phyloP scores from a whole-genome alignment of 2,888 invertebrate genomes.

The Rutpela maculata region DNA sequence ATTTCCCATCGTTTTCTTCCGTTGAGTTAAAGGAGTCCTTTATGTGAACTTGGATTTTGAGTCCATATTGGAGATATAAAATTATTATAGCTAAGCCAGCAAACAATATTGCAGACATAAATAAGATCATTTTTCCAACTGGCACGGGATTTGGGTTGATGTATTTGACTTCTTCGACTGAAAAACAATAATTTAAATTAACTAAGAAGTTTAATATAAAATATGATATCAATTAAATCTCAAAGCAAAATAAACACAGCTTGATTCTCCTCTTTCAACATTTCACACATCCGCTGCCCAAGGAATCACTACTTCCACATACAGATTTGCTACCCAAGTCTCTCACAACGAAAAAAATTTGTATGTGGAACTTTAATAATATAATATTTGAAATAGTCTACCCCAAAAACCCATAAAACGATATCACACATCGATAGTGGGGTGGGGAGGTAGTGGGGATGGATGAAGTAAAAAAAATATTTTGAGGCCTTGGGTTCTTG shows the following conservation, averaged over 20 bases:
- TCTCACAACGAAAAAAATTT: too few relatives aligned
- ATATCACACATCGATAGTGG: too few relatives aligned
- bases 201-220: neutral
- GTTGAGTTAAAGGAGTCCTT: conserved; percentile 75
- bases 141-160: conserved; percentile 74
- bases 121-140: conserved; percentile 77
- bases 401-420: too few relatives aligned
- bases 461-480: too few relatives aligned
- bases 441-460: too few relatives aligned
- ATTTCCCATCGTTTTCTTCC: conserved; percentile 76
- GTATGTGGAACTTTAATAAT: too few relatives aligned
- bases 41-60: conserved; percentile 73
- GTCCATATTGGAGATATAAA: conserved; percentile 76
- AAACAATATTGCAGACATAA: conserved; percentile 74
- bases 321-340: too few relatives aligned
- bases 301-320: too few relatives aligned
- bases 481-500: too few relatives aligned
- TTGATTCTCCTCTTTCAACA: too few relatives aligned
- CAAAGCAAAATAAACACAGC: neutral
- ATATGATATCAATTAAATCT: neutral
- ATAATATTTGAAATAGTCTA: too few relatives aligned
- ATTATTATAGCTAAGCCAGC: conserved; percentile 74
- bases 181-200: conserved; percentile 55
- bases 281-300: too few relatives aligned
- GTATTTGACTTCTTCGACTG: conserved; percentile 67